Conservation (phyloP, 1,140 invertebrate species). For the Phymastichus coffea region DNA sequence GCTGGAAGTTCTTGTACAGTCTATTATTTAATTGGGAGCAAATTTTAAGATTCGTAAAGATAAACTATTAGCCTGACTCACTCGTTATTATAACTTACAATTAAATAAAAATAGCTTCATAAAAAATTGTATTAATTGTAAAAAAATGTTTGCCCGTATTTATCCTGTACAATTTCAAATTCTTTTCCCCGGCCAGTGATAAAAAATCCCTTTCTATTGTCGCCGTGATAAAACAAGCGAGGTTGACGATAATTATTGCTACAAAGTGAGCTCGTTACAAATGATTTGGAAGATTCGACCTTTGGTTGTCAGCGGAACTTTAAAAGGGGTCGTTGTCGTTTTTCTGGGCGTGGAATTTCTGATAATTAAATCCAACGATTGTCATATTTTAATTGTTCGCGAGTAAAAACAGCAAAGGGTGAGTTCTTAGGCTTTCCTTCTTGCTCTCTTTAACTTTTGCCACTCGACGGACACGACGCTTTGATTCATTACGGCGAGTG, state of each 20-base stretch:
- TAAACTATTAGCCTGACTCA: too few relatives aligned
- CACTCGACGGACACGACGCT: neutral
- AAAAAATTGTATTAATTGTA: too few relatives aligned
- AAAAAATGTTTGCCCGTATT: too few relatives aligned
- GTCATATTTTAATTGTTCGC: conserved; percentile 55
- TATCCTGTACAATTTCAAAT: too few relatives aligned
- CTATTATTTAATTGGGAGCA: too few relatives aligned
- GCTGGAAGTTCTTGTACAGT: too few relatives aligned
- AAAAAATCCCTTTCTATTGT: too few relatives aligned
- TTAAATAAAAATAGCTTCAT: too few relatives aligned
- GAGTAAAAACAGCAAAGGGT: neutral
- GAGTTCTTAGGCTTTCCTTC: neutral
- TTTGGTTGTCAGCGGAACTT: conserved; percentile 34
- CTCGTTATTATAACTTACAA: too few relatives aligned
- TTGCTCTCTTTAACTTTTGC: neutral
- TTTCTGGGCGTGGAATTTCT: conserved; percentile 26
- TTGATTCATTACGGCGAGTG: conserved; percentile 20
- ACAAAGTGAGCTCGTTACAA: conserved; percentile 39
- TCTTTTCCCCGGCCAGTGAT: too few relatives aligned
- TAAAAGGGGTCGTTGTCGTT: conserved; percentile 5
- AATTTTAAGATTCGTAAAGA: too few relatives aligned
- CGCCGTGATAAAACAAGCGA: conserved; percentile 18
- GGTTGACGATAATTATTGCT: conserved; percentile 39
- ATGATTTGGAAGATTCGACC: conserved; percentile 40
- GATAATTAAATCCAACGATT: conserved; percentile 56